Evolutionary conservation across 2,113 vertebrate species (phyloP).

Genomic region (Gallinago media): DNA sequence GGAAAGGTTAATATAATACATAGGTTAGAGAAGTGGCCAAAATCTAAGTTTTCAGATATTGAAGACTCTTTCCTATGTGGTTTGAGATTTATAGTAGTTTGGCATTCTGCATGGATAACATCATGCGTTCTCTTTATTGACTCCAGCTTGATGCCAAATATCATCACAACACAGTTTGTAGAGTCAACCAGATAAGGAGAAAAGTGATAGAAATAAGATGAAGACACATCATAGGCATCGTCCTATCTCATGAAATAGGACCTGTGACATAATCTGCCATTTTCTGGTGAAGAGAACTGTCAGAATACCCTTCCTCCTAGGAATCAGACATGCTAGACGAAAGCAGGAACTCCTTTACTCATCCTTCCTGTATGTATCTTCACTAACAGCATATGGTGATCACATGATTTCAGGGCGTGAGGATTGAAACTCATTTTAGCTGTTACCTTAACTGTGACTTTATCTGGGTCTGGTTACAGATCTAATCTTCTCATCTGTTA

Average conservation of each 20-base stretch:
- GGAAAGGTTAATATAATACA: not conserved
- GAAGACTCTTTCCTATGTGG: not conserved
- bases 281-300: not conserved
- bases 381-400: not conserved
- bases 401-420: not conserved
- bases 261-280: not conserved
- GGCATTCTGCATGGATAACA: not conserved
- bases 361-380: not conserved
- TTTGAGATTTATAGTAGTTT: not conserved
- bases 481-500: not conserved
- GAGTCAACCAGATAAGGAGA: not conserved
- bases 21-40: not conserved
- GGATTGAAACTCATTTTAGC: not conserved
- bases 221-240: not conserved
- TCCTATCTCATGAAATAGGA: not conserved
- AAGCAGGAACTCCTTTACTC: not conserved
- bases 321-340: not conserved
- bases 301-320: not conserved
- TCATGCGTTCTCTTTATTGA: slow-evolving; percentile 4
- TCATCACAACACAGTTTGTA: not conserved
- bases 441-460: not conserved
- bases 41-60: not conserved
- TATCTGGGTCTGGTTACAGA: not conserved
- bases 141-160: not conserved
- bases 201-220: not conserved